Conservation (phyloP, 2,113 vertebrate species). For the Isurus oxyrinchus region DNA sequence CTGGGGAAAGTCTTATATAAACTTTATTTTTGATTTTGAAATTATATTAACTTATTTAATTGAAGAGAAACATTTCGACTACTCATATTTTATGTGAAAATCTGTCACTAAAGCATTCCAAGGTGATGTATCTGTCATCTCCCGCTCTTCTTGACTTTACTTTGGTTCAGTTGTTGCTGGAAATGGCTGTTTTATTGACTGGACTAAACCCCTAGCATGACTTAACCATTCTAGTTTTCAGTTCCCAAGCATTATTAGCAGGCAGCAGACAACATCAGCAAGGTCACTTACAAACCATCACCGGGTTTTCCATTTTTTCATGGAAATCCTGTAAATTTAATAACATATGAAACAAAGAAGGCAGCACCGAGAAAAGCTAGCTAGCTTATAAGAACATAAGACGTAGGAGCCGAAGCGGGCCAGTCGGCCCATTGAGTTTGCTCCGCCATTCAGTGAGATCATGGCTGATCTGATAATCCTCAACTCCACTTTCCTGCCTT, state of each 20-base stretch:
- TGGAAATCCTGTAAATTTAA: background rate
- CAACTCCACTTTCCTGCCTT: too few species aligned
- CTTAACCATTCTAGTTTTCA: background rate
- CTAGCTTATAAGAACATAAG: too few species aligned
- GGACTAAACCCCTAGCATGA: background rate
- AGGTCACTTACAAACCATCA: background rate
- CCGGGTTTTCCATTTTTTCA: background rate
- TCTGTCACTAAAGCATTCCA: background rate
- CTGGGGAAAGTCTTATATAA: background rate
- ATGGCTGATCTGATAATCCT: too few species aligned
- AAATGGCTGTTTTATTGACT: background rate
- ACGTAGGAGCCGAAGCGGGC: too few species aligned
- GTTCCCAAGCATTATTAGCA: background rate
- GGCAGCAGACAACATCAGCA: background rate
- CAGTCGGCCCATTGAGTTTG: too few species aligned
- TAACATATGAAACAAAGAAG: background rate
- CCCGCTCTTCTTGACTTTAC: background rate
- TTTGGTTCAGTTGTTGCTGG: background rate
- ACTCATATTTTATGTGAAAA: background rate
- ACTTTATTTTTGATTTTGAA: background rate
- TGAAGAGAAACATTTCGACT: background rate
- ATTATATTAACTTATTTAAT: background rate
- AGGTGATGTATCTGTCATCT: background rate
- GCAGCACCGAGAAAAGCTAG: background rate
- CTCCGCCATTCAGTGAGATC: too few species aligned